These are phyloP conservation scores for Conomelus anceps DNA, from an alignment of 2,888 invertebrate genomes.

Conservation along the genomic window DNA sequence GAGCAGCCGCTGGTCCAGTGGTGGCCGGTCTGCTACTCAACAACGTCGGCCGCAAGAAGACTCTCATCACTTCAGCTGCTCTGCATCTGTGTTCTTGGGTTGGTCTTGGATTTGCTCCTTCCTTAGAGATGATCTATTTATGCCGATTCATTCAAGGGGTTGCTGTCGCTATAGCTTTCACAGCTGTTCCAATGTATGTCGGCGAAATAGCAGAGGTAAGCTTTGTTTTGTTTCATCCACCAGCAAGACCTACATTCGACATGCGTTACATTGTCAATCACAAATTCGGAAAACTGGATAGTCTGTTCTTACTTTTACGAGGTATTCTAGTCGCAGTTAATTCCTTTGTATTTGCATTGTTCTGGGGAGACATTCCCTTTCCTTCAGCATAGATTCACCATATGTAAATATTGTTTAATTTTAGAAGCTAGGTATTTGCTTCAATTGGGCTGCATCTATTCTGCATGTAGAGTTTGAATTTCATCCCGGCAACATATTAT, in stretches of 20 bases:
- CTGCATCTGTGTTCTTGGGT: background rate
- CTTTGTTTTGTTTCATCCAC: background rate
- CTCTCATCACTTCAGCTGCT: background rate
- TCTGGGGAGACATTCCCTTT: no score
- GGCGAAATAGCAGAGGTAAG: conserved; percentile 6
- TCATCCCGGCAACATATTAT: no score
- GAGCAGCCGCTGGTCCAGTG: background rate
- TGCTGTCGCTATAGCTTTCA: conserved; percentile 3
- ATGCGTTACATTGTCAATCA: background rate
- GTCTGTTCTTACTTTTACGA: background rate
- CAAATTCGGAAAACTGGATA: background rate
- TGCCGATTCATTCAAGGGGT: background rate
- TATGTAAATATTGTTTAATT: no score
- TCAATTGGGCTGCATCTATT: no score
- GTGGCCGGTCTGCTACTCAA: background rate
- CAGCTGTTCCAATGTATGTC: conserved; percentile 4
- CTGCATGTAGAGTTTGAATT: no score
- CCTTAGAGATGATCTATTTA: background rate
- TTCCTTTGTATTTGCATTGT: background rate
- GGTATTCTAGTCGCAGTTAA: background rate
- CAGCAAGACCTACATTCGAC: background rate
- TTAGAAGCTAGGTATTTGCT: no score
- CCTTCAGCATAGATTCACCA: no score
- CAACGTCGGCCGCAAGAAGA: conserved; percentile 4
- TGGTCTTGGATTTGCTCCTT: background rate